Percentiles rank a stretch among this genome's conserved stretches.
These are phyloP conservation scores for Camponotus vicinus DNA, from an alignment of 1,140 invertebrate genomes.

Conservation along the genomic window DNA sequence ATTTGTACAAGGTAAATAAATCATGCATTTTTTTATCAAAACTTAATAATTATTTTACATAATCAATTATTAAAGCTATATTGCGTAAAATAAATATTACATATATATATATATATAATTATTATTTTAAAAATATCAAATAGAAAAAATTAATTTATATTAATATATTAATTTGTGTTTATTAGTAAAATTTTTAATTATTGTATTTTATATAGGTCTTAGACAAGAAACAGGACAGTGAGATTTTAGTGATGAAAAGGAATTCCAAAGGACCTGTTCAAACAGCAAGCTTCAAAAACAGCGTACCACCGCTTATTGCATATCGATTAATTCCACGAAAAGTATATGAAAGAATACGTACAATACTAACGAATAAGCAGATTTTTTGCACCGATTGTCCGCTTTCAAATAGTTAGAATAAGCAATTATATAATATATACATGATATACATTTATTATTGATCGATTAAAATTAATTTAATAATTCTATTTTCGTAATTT, in stretches of 20 bases:
- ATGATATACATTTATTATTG: not conserved
- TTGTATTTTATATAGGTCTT: not conserved
- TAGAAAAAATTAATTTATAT: too few relatives aligned
- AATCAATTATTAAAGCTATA: not conserved
- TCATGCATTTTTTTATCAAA: not conserved
- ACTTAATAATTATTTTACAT: not conserved
- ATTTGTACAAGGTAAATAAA: constrained; percentile 2
- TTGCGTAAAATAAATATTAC: not conserved
- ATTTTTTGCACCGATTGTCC: not conserved
- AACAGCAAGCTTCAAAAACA: not conserved
- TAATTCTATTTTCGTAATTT: not conserved
- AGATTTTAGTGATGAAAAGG: constrained; percentile 18
- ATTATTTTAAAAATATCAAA: too few relatives aligned
- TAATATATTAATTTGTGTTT: too few relatives aligned
- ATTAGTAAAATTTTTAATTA: not conserved
- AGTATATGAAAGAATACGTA: not conserved
- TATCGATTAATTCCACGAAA: constrained; percentile 1
- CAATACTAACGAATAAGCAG: not conserved
- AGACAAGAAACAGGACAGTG: not conserved
- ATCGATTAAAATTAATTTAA: constrained; percentile 31
- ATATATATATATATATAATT: not conserved
- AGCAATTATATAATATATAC: not conserved
- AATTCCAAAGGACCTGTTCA: not conserved
- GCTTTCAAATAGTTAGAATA: not conserved
- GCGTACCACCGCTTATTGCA: not conserved